A percentile compares a stretch with the other conserved stretches of the same genome.
Conservation (phyloP, 2,797 vertebrate genomes). For the Carapus acus region DNA sequence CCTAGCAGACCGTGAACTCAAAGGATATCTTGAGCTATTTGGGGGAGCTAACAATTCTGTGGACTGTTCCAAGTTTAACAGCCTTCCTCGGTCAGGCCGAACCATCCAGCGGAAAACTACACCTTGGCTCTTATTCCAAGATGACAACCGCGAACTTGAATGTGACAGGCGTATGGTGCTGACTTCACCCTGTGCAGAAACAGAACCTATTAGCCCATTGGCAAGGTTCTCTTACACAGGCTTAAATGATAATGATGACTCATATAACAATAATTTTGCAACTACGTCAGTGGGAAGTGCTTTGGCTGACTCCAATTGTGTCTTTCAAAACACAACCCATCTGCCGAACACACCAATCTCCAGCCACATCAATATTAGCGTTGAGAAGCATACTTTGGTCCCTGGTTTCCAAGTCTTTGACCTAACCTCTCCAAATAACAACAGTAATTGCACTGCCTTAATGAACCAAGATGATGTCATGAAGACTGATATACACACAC, state of each 20-base stretch:
- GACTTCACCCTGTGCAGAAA: slow-evolving; percentile 60
- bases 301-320: slow-evolving; percentile 48
- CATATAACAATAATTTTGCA: slow-evolving; percentile 56
- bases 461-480: slow-evolving; percentile 63
- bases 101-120: slow-evolving; percentile 61
- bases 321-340: slow-evolving; percentile 55
- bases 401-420: slow-evolving; percentile 77
- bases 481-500: slow-evolving; percentile 64
- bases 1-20: slow-evolving; percentile 79
- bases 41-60: slow-evolving; percentile 48
- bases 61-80: slow-evolving; percentile 82
- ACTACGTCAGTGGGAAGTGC: slow-evolving; percentile 64
- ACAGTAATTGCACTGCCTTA: slow-evolving; percentile 63
- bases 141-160: slow-evolving; percentile 67
- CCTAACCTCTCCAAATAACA: slow-evolving; percentile 67
- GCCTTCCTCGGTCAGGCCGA: slow-evolving; percentile 79
- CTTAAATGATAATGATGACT: slow-evolving; percentile 51
- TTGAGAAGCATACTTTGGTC: slow-evolving; percentile 81
- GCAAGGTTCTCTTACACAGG: slow-evolving; percentile 62
- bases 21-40: slow-evolving; percentile 80
- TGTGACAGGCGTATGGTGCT: slow-evolving; percentile 50
- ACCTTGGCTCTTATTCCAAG: slow-evolving; percentile 74
- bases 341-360: slow-evolving; percentile 35
- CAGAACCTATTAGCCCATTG: slow-evolving; percentile 67
- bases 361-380: slow-evolving; percentile 67